phyloP scores from a whole-genome alignment of 2,888 invertebrate species.

The Catocala sponsa region DNA sequence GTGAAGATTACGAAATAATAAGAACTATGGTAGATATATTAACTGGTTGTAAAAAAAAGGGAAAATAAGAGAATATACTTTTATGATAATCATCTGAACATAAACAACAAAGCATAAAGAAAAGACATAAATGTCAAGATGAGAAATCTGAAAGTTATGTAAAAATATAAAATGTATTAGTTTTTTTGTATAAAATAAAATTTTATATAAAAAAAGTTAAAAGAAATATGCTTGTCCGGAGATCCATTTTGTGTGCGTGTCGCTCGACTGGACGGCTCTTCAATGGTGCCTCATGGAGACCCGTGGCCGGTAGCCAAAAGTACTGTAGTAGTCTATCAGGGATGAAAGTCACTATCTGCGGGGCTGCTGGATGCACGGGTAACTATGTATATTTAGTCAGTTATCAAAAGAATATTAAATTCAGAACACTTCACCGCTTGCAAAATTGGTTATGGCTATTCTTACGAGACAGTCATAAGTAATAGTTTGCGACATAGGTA shows the following conservation, averaged over 20 bases:
- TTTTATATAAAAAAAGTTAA: constrained; percentile 18
- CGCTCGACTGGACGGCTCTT: constrained; percentile 25
- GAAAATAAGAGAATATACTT: background rate
- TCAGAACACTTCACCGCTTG: no score
- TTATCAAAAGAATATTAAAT: no score
- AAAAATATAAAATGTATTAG: constrained; percentile 10
- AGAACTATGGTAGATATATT: no score
- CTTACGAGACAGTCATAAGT: no score
- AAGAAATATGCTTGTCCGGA: constrained; percentile 48
- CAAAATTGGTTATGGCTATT: no score
- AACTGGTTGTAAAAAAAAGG: no score
- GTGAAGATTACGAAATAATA: no score
- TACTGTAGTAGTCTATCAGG: constrained; percentile 72
- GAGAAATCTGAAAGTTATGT: constrained; percentile 28
- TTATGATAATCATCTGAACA: background rate
- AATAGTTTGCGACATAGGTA: no score
- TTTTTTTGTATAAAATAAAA: background rate
- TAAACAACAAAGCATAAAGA: constrained; percentile 6
- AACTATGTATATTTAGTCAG: constrained; percentile 7
- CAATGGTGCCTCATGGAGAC: background rate
- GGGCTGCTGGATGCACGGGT: constrained; percentile 86
- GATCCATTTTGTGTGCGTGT: constrained; percentile 29
- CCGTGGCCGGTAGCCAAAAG: background rate
- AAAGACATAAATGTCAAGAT: constrained; percentile 21
- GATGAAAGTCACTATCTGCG: constrained; percentile 87